phyloP scores from a whole-genome alignment of 1,140 invertebrate species.

The Drosophila watanabei region DNA sequence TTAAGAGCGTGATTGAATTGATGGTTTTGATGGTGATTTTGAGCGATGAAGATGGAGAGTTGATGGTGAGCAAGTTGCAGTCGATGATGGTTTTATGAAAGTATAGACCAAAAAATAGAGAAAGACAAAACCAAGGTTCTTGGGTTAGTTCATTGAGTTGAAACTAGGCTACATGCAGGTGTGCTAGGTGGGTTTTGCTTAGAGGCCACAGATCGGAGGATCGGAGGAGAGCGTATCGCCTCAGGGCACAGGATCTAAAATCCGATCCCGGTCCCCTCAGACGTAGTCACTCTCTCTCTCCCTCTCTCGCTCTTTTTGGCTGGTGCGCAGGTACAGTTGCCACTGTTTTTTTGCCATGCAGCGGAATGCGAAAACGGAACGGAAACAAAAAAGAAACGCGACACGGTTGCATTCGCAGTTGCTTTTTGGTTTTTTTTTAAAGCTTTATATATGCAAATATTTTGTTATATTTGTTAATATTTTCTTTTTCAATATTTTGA shows the following conservation, averaged over 20 bases:
- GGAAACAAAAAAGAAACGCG: constrained; percentile 15
- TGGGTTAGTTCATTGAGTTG: constrained; percentile 27
- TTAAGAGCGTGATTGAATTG: constrained; percentile 40
- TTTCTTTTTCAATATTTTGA: too few species aligned
- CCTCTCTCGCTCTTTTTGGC: background rate
- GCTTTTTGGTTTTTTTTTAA: background rate
- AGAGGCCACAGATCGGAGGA: background rate
- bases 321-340: constrained; percentile 32
- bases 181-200: constrained; percentile 15
- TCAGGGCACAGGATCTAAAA: background rate
- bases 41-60: constrained; percentile 33
- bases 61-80: constrained; percentile 39
- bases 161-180: constrained; percentile 36
- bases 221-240: background rate
- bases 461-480: too few species aligned
- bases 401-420: constrained; percentile 25
- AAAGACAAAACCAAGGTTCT: constrained; percentile 55
- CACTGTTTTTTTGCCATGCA: constrained; percentile 33
- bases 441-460: too few species aligned
- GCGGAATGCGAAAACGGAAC: constrained; percentile 21
- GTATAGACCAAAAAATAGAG: constrained; percentile 43
- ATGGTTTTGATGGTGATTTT: constrained; percentile 35
- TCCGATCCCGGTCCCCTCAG: background rate
- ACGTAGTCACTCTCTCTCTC: background rate
- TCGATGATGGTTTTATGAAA: constrained; percentile 57